Evolutionary conservation across 1,140 invertebrate species (phyloP).

Genomic region (Metopolophium dirhodum): DNA sequence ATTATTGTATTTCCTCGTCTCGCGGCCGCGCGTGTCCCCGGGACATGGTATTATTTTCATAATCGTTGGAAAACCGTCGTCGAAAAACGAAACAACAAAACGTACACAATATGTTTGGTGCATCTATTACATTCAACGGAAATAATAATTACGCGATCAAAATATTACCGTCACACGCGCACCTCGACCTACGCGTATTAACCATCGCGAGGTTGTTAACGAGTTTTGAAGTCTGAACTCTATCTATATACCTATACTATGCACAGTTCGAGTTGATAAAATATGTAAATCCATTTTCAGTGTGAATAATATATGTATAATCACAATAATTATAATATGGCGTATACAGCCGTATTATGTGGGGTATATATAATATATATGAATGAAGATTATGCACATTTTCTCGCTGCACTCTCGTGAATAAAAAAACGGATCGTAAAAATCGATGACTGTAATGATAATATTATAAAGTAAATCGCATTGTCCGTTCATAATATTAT

Average conservation of each 20-base stretch:
- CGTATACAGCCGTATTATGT: neutral
- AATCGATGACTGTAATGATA: no score
- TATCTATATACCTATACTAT: neutral
- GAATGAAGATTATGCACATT: no score
- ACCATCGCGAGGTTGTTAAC: neutral
- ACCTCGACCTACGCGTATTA: no score
- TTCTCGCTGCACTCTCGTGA: no score
- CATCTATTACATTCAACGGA: neutral
- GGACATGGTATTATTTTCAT: neutral
- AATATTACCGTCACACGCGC: neutral
- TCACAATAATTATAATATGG: neutral
- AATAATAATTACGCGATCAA: neutral
- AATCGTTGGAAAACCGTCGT: neutral
- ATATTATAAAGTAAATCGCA: no score
- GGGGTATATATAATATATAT: fast-evolving
- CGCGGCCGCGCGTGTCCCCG: neutral
- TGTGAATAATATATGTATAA: neutral
- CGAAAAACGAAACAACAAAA: neutral
- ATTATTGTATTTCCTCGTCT: neutral
- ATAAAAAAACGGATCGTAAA: no score
- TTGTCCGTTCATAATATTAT: no score
- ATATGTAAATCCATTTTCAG: neutral
- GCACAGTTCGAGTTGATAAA: neutral
- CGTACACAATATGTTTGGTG: neutral
- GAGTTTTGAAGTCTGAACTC: neutral